Base-by-base conservation (phyloP, 2,888 invertebrate species). In the Gastrophysa polygoni region DNA sequence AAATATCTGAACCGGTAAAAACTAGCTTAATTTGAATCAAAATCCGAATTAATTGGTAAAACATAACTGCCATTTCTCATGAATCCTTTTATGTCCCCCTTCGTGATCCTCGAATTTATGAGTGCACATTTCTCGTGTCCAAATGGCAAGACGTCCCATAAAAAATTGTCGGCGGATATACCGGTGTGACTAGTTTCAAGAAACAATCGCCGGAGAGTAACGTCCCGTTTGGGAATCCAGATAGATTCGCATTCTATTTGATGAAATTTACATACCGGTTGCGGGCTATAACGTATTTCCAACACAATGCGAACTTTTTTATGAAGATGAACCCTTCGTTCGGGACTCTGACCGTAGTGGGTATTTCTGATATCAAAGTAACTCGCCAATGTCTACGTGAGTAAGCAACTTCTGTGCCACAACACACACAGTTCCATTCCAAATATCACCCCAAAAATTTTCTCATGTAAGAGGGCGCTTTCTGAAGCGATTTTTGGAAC, bases 181-280 rank as follows among this genome's bases (percentile, higher is more conserved):
- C 72, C 72, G 72, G 72, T 71, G 61, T 63, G 70, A 72, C 72
- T 52, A 67, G 72, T 69, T 69, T 60, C n/a, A 61, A 59, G 68
- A 68, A 68, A 69, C 68, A 66, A 69, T 68, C 57, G 62, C 59
- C 55, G 50, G 61, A 57, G 24, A 32, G 28, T 68, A 69, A 69
- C 68, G 69, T 69, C 69, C 69, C 69, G 67, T 69, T 66, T 66
- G 68, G 66, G 69, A 69, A 69, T 67, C 38, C 44, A 54, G 24
- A 20, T 64, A 60, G 64, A 69, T 69, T 69, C 68, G 69, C 69
- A 66, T 66, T 54, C 54, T 54, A 17, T 54, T 54, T 16, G 38
- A 57, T 46, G 60, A 46, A 52, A 69, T 68, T 67, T 61, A 61
- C 65, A 68, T 68, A 68, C 67, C 61, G 67, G 67, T 68, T 47